Percentiles rank a stretch among this genome's conserved stretches.
Conservation (phyloP, 2,797 vertebrate species). For the Triplophysa yarkandensis region DNA sequence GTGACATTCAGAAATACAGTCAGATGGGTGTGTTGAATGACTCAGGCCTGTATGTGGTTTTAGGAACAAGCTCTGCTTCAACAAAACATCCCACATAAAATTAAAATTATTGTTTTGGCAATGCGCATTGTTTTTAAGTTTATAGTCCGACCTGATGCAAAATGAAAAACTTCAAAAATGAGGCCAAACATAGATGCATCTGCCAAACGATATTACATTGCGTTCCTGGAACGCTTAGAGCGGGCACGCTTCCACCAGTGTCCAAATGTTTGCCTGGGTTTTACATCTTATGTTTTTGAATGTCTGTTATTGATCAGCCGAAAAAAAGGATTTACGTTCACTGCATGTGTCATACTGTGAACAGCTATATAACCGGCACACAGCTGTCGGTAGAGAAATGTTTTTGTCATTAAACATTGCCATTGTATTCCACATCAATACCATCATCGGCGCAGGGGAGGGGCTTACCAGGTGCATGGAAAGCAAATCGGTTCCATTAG, state of each 20-base stretch:
- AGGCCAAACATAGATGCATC: not conserved
- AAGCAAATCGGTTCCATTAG: not conserved
- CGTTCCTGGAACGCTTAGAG: constrained; percentile 25
- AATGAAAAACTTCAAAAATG: not conserved
- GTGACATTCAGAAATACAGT: constrained; percentile 65
- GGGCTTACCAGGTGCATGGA: not conserved
- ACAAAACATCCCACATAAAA: not conserved
- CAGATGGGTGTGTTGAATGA: constrained; percentile 62
- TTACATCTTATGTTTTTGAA: not conserved
- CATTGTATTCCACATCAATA: not conserved
- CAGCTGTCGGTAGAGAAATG: constrained; percentile 33
- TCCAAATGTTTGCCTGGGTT: not conserved
- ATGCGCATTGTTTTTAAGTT: not conserved
- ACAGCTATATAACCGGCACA: constrained; percentile 25
- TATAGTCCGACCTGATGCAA: not conserved
- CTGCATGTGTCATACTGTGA: constrained; percentile 20
- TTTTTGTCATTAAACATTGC: constrained; percentile 6
- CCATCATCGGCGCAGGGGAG: not conserved
- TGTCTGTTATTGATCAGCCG: constrained; percentile 46
- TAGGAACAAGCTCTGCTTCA: constrained; percentile 42
- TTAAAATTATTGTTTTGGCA: constrained; percentile 10
- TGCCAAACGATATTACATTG: not conserved
- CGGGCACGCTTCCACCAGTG: constrained; percentile 4
- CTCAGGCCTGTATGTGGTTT: constrained; percentile 48
- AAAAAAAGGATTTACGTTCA: not conserved